These are phyloP conservation scores for Agriopis marginaria DNA, from an alignment of 2,888 invertebrate species.

Conservation along the genomic window DNA sequence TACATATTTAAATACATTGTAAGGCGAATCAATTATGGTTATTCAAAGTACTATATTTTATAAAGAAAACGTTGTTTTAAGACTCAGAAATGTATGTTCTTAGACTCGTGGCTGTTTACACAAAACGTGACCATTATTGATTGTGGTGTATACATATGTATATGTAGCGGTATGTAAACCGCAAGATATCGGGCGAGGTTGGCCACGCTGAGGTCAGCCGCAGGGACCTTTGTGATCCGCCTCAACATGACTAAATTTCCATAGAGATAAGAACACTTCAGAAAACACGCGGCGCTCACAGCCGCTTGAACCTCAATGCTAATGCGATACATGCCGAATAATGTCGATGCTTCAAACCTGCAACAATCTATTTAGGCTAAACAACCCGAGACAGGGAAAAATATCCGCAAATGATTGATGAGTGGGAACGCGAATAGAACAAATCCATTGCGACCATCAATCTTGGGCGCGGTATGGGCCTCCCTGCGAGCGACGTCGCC, in stretches of 20 bases:
- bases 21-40: background rate
- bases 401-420: constrained; percentile 86
- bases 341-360: constrained; percentile 66
- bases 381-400: constrained; percentile 85
- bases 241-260: constrained; percentile 42
- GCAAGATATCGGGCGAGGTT: constrained; percentile 51
- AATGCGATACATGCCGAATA: constrained; percentile 69
- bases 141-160: constrained; percentile 31
- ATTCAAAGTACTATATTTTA: background rate
- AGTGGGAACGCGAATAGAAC: constrained; percentile 82
- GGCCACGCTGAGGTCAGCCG: constrained; percentile 48
- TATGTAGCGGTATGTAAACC: constrained; percentile 46
- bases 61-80: background rate
- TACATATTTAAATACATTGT: background rate
- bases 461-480: constrained; percentile 70
- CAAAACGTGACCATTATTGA: constrained; percentile 38
- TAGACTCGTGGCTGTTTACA: constrained; percentile 23
- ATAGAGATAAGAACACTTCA: constrained; percentile 44
- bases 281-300: constrained; percentile 38
- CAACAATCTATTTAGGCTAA: constrained; percentile 84
- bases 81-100: background rate
- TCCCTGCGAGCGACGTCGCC: constrained; percentile 76
- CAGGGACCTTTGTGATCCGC: constrained; percentile 48
- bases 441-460: constrained; percentile 84
- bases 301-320: constrained; percentile 59